Conservation (phyloP, 1,140 invertebrate species). For the Parapsyche elsis region DNA sequence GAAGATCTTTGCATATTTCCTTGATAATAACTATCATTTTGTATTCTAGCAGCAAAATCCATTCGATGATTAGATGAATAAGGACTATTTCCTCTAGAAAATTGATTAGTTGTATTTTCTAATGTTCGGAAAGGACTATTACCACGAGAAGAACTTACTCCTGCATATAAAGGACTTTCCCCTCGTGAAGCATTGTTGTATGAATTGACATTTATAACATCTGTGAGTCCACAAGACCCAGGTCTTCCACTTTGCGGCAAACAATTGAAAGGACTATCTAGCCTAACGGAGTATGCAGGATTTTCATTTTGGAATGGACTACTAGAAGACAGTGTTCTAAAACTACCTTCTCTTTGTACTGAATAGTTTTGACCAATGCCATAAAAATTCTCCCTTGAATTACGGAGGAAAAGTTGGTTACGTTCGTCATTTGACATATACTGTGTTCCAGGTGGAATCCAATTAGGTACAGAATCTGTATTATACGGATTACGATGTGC, state of each 20-base stretch:
- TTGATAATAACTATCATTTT: constrained; percentile 39
- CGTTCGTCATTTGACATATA: constrained; percentile 36
- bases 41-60: constrained; percentile 39
- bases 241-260: constrained; percentile 31
- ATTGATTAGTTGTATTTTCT: constrained; percentile 40
- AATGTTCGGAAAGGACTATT: constrained; percentile 47
- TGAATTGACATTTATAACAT: constrained; percentile 40
- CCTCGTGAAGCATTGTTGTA: constrained; percentile 36
- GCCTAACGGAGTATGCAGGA: constrained; percentile 20
- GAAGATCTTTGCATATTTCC: constrained; percentile 35
- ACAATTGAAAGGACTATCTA: constrained; percentile 45
- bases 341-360: constrained; percentile 33
- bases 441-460: constrained; percentile 11
- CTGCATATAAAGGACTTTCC: constrained; percentile 45
- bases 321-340: constrained; percentile 35
- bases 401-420: constrained; percentile 30
- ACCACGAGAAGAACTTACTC: constrained; percentile 37
- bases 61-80: constrained; percentile 44
- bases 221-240: constrained; percentile 35
- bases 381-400: constrained; percentile 43
- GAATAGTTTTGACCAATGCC: constrained; percentile 9
- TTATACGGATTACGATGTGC: constrained; percentile 32
- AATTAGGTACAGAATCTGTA: constrained; percentile 2
- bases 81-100: constrained; percentile 48
- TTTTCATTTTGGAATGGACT: constrained; percentile 42